Percentiles rank a stretch among this genome's conserved stretches.
Conservation (phyloP, 2,113 vertebrate genomes). For the Calyptomena viridis region DNA sequence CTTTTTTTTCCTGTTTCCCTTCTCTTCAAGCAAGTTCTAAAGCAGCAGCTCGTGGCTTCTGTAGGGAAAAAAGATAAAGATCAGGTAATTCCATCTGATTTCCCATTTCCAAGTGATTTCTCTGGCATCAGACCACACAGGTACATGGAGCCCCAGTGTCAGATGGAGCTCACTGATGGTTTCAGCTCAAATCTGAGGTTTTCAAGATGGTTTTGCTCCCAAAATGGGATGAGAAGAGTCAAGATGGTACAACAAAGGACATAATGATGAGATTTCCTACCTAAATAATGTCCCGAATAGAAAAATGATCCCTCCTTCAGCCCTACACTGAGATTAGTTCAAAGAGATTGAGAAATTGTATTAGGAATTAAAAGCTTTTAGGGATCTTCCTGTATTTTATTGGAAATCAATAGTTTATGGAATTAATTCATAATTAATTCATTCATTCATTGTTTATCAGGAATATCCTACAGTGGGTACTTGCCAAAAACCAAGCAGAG, state of each 20-base stretch:
- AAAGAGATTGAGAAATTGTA: not conserved
- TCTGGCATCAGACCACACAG: conserved; percentile 62
- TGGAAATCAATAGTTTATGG: not conserved
- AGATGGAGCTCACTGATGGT: not conserved
- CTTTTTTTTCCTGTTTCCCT: not conserved
- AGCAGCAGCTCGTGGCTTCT: conserved; percentile 1
- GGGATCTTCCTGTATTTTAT: not conserved
- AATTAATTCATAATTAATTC: not conserved
- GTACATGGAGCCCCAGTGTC: not conserved
- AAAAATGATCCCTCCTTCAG: not conserved
- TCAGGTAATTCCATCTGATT: conserved; percentile 44
- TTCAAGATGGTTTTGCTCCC: not conserved
- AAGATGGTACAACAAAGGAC: not conserved
- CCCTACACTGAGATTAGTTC: not conserved
- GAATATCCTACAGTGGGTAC: not conserved
- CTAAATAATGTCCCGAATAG: not conserved
- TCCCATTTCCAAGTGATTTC: conserved; percentile 34
- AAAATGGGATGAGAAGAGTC: not conserved
- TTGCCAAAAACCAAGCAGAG: not conserved
- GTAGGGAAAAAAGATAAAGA: conserved; percentile 34
- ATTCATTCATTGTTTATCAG: no score
- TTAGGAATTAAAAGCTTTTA: not conserved
- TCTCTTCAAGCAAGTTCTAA: not conserved
- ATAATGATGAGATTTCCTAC: not conserved
- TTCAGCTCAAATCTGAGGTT: not conserved